Conservation (phyloP, 2,113 vertebrate genomes). For the Cacatua alba region DNA sequence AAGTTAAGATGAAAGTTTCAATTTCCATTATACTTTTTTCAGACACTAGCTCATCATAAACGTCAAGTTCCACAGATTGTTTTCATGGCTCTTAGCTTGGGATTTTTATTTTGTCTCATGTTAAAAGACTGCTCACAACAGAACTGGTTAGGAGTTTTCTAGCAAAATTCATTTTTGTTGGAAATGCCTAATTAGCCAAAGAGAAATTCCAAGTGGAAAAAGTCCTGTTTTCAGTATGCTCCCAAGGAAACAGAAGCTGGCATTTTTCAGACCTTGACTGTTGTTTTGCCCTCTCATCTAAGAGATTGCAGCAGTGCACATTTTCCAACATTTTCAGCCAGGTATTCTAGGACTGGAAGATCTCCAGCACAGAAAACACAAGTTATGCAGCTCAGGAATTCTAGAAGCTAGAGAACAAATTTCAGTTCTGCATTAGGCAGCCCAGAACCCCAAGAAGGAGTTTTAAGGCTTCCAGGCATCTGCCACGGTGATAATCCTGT, state of each 20-base stretch:
- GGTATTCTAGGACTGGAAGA: background rate
- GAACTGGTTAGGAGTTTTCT: background rate
- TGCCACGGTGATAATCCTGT: background rate
- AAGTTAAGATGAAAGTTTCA: background rate
- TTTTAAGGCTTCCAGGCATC: background rate
- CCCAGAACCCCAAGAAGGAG: background rate
- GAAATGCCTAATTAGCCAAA: background rate
- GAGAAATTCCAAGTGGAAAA: background rate
- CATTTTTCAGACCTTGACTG: background rate
- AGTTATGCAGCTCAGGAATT: background rate
- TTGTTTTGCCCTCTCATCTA: background rate
- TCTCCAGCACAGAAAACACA: background rate
- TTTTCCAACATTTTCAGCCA: background rate
- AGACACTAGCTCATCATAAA: background rate
- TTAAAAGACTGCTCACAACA: background rate
- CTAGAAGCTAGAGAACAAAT: background rate
- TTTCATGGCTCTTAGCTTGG: background rate
- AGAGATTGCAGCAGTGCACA: rapidly evolving
- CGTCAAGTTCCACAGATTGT: background rate
- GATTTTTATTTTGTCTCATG: background rate
- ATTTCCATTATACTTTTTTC: background rate
- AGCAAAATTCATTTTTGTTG: background rate
- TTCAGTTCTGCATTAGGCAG: background rate
- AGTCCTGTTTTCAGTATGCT: background rate
- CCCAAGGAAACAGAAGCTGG: background rate